Evolutionary conservation across 1,140 invertebrate species (phyloP), one percentile per base, ranked within the genome.

Genomic region (Neodiprion fabricii): DNA sequence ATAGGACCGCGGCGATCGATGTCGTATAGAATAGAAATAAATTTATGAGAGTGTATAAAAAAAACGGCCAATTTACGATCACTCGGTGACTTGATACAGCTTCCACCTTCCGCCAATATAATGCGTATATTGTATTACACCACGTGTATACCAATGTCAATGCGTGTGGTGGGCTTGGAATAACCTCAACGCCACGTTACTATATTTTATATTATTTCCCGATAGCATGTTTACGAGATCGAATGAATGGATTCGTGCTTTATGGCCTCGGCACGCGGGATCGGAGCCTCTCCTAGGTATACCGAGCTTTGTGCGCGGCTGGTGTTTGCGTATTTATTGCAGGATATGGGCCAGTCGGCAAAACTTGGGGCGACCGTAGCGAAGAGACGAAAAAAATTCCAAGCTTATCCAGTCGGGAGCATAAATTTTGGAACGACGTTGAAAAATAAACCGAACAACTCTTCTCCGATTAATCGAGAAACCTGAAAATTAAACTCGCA

Each of bases 211-310:
- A 23, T 69, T 69, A 69, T 69, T 69, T 69, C 47, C 47, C 21
- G 68, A 69, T 69, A 23, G 68, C 68, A 69, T 69, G 68, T 69
- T 69, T 69, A 69, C 68, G 68, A 69, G 68, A 23, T 47, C 21
- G 72, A 69, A 80, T 84, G 80, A 84, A 85, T 85, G 77, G 80
- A 77, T 80, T 71, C 74, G 79, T 84, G 79, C 76, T 85, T 86
- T 85, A 86, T 85, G 81, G 79, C 82, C 28, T 40, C 85, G 82
- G 82, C 79, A 78, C 85, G 85, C 84, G 83, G 80, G 76, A 81
- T 76, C 74, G 79, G 66, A 79, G 79, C 70, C 73, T 71, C 72
- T 2, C 50, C n/a, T 61, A 61, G 11, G n/a, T 17, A 12, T 61
- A 61, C 53, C 53, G 50, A 61, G 11, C 53, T 61, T 61, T 61